These are phyloP conservation scores for Alcedo quadribrachys DNA, from an alignment of 2,797 vertebrate genomes.

Conservation along the genomic window DNA sequence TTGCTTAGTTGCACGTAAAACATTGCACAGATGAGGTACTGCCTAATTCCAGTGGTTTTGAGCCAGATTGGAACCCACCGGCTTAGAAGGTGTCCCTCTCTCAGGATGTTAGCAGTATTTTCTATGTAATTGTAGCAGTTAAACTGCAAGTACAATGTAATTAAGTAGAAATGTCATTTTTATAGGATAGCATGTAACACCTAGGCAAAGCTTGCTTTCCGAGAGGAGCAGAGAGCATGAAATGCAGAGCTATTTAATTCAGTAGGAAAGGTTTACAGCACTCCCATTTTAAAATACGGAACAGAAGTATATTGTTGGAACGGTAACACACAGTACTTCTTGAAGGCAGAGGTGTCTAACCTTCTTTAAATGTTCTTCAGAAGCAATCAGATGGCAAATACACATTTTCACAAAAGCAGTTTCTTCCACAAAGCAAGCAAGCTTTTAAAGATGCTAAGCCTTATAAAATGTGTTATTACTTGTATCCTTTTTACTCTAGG, in stretches of 20 bases:
- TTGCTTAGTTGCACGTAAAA: not conserved
- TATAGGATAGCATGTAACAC: not conserved
- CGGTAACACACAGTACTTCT: slow-evolving; percentile 50
- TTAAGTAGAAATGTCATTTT: slow-evolving; percentile 46
- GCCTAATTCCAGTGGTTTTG: not conserved
- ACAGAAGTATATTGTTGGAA: slow-evolving; percentile 29
- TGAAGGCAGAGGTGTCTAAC: slow-evolving; percentile 61
- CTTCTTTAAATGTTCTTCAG: slow-evolving; percentile 71
- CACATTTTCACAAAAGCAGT: slow-evolving; percentile 70
- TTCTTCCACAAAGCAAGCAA: slow-evolving; percentile 66
- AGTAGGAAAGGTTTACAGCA: slow-evolving; percentile 40
- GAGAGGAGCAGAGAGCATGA: slow-evolving; percentile 33
- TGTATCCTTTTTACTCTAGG: slow-evolving; percentile 67
- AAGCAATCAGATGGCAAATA: slow-evolving; percentile 74
- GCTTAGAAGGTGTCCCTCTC: not conserved
- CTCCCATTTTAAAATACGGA: slow-evolving; percentile 28
- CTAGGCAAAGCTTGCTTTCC: not conserved
- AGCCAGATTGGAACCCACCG: not conserved
- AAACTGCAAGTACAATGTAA: slow-evolving; percentile 21
- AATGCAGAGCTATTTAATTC: slow-evolving; percentile 26
- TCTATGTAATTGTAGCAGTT: slow-evolving; percentile 22
- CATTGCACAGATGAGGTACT: not conserved
- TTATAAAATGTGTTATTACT: slow-evolving; percentile 74
- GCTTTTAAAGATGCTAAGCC: slow-evolving; percentile 63
- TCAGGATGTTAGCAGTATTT: slow-evolving; percentile 6